Conservation (phyloP, 2,797 vertebrate species). For the Sorex maritimensis region DNA sequence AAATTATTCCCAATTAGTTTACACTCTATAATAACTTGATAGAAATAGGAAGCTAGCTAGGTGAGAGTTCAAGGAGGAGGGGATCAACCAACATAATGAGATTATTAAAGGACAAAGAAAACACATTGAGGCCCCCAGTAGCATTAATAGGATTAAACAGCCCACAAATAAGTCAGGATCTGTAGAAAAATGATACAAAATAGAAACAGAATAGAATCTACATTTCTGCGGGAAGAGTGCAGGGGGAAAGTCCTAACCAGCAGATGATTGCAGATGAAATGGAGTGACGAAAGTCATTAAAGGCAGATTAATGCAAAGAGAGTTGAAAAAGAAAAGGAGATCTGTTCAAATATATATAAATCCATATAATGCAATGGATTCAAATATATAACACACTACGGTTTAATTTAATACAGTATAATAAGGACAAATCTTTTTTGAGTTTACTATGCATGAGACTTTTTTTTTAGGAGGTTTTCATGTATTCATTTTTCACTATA, state of each 20-base stretch:
- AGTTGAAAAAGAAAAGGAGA: neutral
- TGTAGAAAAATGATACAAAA: neutral
- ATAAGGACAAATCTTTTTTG: slow-evolving; percentile 41
- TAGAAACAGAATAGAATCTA: neutral
- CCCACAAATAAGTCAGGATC: neutral
- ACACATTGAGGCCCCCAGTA: neutral
- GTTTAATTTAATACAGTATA: neutral
- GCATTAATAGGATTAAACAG: slow-evolving; percentile 18
- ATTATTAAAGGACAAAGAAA: slow-evolving; percentile 34
- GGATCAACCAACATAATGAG: neutral
- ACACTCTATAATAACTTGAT: neutral
- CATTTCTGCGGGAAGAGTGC: neutral
- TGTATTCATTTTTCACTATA: slow-evolving; percentile 42
- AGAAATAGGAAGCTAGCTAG: neutral
- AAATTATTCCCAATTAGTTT: neutral
- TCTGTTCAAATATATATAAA: neutral
- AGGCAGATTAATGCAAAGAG: neutral
- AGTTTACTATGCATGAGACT: neutral
- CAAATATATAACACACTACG: neutral
- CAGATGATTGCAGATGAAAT: neutral
- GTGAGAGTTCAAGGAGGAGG: slow-evolving; percentile 7
- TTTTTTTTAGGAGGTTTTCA: neutral
- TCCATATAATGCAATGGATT: neutral
- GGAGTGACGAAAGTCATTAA: neutral
- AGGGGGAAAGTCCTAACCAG: neutral